Percentiles rank a stretch among this genome's conserved stretches.
Conservation (phyloP, 2,888 invertebrate genomes). For the Therioaphis trifolii region DNA sequence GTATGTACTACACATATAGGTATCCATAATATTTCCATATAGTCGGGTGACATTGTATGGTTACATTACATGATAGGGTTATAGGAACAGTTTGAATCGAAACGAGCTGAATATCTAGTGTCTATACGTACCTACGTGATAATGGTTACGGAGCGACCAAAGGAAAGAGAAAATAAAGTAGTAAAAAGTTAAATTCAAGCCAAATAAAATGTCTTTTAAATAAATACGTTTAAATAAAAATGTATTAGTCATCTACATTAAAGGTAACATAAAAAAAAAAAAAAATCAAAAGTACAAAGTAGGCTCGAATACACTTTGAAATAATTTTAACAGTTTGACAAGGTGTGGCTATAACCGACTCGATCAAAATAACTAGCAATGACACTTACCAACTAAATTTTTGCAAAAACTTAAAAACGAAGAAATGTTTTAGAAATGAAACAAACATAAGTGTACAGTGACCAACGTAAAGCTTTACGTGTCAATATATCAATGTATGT, state of each 20-base stretch:
- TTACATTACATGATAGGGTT: too few relatives aligned
- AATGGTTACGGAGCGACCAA: background rate
- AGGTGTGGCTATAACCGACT: background rate
- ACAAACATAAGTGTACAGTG: background rate
- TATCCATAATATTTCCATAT: too few relatives aligned
- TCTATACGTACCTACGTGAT: background rate
- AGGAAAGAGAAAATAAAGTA: background rate
- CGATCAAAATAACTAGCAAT: constrained; percentile 17
- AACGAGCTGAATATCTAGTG: too few relatives aligned
- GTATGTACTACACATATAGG: too few relatives aligned
- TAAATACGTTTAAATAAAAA: background rate
- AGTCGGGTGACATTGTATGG: too few relatives aligned
- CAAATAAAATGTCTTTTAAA: background rate
- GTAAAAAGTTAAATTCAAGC: background rate
- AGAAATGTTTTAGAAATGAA: constrained; percentile 1
- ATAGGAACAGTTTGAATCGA: too few relatives aligned
- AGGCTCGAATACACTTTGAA: constrained; percentile 20
- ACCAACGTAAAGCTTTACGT: background rate
- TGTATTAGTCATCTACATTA: constrained; percentile 1
- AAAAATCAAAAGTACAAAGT: constrained; percentile 14
- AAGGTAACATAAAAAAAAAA: constrained; percentile 55
- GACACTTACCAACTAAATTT: constrained; percentile 1
- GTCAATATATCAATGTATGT: background rate
- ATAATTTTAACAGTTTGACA: background rate
- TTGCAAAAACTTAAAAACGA: constrained; percentile 1